Percentiles rank a stretch among this genome's conserved stretches.
Conservation (phyloP, 2,888 invertebrate genomes). For the Eupithecia pulchellata region DNA sequence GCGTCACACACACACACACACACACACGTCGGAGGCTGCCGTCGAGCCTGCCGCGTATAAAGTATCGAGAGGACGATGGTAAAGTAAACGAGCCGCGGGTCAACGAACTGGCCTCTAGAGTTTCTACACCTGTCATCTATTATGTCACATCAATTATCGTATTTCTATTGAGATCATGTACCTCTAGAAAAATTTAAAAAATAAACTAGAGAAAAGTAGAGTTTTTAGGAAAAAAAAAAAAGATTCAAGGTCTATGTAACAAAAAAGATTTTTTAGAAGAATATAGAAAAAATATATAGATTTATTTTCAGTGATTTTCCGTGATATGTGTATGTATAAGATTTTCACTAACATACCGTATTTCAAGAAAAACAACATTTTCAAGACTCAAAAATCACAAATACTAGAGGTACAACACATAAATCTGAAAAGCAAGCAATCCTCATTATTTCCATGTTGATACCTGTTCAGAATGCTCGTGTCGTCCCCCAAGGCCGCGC, state of each 20-base stretch:
- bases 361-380: neutral
- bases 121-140: slow-evolving; percentile 9
- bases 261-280: no score
- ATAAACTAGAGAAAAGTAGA: no score
- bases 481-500: slow-evolving; percentile 31
- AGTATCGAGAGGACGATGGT: slow-evolving; percentile 37
- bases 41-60: slow-evolving; percentile 7
- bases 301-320: neutral
- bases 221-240: no score
- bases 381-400: neutral
- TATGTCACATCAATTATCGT: neutral
- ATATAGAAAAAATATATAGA: no score
- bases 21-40: slow-evolving; percentile 25
- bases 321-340: no score
- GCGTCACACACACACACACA: slow-evolving; percentile 52
- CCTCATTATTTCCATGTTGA: neutral
- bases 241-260: no score
- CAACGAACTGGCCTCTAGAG: slow-evolving; percentile 35
- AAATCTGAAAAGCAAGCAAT: neutral
- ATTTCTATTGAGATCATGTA: neutral
- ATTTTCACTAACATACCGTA: no score
- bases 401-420: neutral
- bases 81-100: slow-evolving; percentile 43
- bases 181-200: neutral
- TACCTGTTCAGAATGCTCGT: slow-evolving; percentile 12